These are phyloP conservation scores for Malachius bipustulatus DNA, from an alignment of 2,888 invertebrate species.

Conservation along the genomic window DNA sequence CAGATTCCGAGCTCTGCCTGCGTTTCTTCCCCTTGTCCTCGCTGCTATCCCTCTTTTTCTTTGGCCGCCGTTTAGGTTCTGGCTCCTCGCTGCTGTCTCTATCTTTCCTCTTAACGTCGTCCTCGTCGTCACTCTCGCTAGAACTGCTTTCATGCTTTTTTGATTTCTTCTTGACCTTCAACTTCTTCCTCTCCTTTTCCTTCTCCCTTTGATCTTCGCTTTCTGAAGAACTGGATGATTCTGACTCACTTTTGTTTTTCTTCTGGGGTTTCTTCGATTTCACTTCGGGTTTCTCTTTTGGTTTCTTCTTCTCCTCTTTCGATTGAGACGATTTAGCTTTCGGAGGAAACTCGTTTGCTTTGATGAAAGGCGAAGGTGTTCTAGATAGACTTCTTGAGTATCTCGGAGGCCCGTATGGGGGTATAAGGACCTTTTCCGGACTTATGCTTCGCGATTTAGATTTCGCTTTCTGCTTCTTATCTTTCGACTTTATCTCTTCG, in stretches of 20 bases:
- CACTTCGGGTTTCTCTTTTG: constrained; percentile 30
- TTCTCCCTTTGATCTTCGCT: constrained; percentile 31
- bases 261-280: constrained; percentile 32
- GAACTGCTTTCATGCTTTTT: constrained; percentile 44
- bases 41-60: constrained; percentile 39
- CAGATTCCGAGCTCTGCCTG: constrained; percentile 49
- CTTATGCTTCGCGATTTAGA: constrained; percentile 28
- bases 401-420: constrained; percentile 37
- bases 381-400: constrained; percentile 70
- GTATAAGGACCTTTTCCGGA: constrained; percentile 29
- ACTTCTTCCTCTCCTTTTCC: constrained; percentile 28
- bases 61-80: constrained; percentile 33
- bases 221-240: constrained; percentile 34
- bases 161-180: constrained; percentile 29
- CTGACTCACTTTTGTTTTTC: constrained; percentile 34
- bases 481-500: constrained; percentile 20
- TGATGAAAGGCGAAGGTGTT: constrained; percentile 75
- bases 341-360: constrained; percentile 48
- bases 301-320: constrained; percentile 38
- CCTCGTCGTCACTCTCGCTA: constrained; percentile 36
- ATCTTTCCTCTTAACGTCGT: constrained; percentile 35
- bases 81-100: constrained; percentile 40
- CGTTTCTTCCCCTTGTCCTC: constrained; percentile 43
- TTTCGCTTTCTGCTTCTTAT: constrained; percentile 30
- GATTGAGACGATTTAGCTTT: constrained; percentile 32